phyloP scores from a whole-genome alignment of 2,113 vertebrate species.

The Fregata magnificens region DNA sequence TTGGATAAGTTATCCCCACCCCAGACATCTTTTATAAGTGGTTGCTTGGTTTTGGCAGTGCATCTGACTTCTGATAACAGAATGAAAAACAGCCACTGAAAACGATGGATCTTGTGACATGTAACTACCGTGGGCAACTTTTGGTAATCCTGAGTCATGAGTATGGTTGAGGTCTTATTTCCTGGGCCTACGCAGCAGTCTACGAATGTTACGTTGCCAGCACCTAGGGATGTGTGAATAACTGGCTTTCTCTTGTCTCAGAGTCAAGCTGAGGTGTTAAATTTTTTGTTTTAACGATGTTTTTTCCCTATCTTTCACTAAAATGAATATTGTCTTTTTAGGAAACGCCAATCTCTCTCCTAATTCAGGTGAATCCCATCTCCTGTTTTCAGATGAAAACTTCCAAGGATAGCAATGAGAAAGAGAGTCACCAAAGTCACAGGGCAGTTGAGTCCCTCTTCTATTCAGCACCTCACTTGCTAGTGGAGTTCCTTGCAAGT shows the following conservation, averaged over 20 bases:
- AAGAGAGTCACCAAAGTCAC: background rate
- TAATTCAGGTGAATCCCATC: background rate
- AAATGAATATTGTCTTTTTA: background rate
- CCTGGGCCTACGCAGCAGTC: background rate
- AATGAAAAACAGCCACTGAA: background rate
- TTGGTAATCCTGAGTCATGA: background rate
- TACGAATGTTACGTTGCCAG: background rate
- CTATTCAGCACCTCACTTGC: background rate
- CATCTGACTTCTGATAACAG: background rate
- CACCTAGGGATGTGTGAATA: background rate
- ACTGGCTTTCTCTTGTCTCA: background rate
- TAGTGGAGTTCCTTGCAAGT: background rate
- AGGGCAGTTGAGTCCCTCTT: background rate
- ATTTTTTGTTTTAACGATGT: background rate
- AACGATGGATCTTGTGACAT: background rate
- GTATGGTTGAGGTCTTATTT: background rate
- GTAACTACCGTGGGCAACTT: background rate
- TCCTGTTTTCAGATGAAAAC: background rate
- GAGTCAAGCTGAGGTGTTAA: background rate
- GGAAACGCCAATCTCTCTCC: background rate
- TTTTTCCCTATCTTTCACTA: background rate
- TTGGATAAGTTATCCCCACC: background rate
- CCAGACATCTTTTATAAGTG: background rate
- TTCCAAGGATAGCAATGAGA: background rate
- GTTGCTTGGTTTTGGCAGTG: background rate